Conservation (phyloP, 2,888 invertebrate species). For the Drosophila borealis region DNA sequence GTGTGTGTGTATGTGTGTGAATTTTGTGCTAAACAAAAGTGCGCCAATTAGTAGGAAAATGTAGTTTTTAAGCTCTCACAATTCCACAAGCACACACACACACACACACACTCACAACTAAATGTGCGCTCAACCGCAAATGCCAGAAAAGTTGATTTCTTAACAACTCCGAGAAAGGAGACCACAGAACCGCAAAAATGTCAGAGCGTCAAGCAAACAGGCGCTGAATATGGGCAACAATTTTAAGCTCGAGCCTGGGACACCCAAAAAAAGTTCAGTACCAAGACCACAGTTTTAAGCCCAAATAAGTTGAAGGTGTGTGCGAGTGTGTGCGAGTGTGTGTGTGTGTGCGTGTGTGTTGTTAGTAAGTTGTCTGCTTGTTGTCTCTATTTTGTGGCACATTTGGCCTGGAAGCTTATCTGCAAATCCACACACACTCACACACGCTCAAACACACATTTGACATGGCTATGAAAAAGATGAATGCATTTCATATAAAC, state of each 20-base stretch:
- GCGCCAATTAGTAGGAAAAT: conserved; percentile 79
- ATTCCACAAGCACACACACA: conserved; percentile 19
- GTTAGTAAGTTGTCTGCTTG: conserved; percentile 72
- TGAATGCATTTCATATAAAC: conserved; percentile 75
- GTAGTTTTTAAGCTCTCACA: conserved; percentile 71
- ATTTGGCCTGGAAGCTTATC: conserved; percentile 43
- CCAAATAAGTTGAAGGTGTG: conserved; percentile 25
- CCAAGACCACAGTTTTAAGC: conserved; percentile 65
- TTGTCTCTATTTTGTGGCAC: conserved; percentile 70
- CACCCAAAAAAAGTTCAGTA: conserved; percentile 50
- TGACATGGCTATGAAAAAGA: conserved; percentile 57
- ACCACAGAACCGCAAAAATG: conserved; percentile 68
- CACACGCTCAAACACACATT: conserved; percentile 17
- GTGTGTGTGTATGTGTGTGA: conserved; percentile 27
- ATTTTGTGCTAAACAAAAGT: conserved; percentile 74
- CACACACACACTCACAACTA: conserved; percentile 37
- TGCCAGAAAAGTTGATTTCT: conserved; percentile 77
- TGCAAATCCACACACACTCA: conserved; percentile 48
- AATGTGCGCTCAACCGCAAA: conserved; percentile 69
- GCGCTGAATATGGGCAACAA: conserved; percentile 29
- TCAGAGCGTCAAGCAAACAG: conserved; percentile 42
- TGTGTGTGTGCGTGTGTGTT: conserved; percentile 33
- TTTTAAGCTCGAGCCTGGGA: conserved; percentile 24
- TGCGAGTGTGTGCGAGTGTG: conserved; percentile 20
- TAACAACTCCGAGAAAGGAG: conserved; percentile 59